phyloP scores from a whole-genome alignment of 2,888 invertebrate genomes.

The Xestia rhomboidea region DNA sequence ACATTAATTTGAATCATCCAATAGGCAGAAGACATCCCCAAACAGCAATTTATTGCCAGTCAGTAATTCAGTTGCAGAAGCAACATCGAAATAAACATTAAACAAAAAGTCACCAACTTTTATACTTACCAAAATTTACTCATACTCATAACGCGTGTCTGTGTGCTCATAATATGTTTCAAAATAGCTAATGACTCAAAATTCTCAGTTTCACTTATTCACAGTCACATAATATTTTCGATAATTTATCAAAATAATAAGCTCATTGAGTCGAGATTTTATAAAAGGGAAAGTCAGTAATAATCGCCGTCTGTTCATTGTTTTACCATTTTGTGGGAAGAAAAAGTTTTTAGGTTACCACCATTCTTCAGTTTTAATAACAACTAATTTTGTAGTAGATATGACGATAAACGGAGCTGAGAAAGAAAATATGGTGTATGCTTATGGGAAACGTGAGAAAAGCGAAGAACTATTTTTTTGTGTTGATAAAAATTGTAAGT shows the following conservation, averaged over 20 bases:
- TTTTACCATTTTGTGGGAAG: slow-evolving; percentile 49
- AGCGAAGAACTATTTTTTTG: background rate
- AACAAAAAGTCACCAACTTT: background rate
- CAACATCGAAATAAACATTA: slow-evolving; percentile 2
- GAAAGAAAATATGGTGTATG: slow-evolving; percentile 43
- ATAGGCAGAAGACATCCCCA: background rate
- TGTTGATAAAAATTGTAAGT: slow-evolving; percentile 19
- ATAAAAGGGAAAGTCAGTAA: slow-evolving; percentile 57
- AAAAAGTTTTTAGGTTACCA: slow-evolving; percentile 40
- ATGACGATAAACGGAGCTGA: slow-evolving; percentile 44
- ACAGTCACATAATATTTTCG: slow-evolving; percentile 12
- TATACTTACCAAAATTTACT: background rate
- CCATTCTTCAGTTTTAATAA: slow-evolving; percentile 56
- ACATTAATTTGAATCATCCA: background rate
- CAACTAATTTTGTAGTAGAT: slow-evolving; percentile 52
- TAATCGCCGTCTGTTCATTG: slow-evolving; percentile 51
- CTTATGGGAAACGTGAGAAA: slow-evolving; percentile 39
- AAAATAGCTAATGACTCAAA: background rate
- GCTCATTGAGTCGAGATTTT: slow-evolving; percentile 33
- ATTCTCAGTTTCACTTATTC: slow-evolving; percentile 1
- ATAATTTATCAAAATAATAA: slow-evolving; percentile 49
- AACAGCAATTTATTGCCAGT: too few relatives aligned
- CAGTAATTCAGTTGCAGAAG: too few relatives aligned
- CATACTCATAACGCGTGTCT: background rate
- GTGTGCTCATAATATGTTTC: background rate